Conservation (phyloP, 2,113 vertebrate species). For the Mesoclemmys tuberculata region DNA sequence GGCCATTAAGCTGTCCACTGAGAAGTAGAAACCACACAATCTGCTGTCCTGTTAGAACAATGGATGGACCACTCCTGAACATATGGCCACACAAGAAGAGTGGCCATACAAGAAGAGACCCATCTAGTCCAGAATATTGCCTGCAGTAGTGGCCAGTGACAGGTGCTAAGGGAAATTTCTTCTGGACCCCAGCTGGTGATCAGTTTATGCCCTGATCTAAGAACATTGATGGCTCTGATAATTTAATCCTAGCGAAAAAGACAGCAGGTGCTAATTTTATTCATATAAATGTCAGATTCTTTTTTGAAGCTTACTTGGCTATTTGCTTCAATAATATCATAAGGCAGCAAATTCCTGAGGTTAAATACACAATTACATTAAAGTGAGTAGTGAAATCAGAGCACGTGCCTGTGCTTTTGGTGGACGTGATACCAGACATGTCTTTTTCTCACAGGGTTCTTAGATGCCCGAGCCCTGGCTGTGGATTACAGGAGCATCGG, state of each 20-base stretch:
- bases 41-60: fast-evolving
- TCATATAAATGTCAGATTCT: background rate
- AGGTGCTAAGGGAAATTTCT: fast-evolving
- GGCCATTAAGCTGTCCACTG: fast-evolving
- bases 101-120: no score
- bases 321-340: constrained; percentile 29
- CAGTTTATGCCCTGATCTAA: background rate
- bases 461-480: constrained; percentile 89
- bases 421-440: fast-evolving
- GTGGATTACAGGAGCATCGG: constrained; percentile 96
- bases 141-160: fast-evolving
- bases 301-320: constrained; percentile 41
- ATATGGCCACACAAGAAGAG: background rate
- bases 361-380: constrained; percentile 8
- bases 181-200: background rate
- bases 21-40: fast-evolving
- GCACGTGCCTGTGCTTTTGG: background rate
- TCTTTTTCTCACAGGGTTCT: constrained; percentile 83
- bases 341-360: constrained; percentile 58
- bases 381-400: constrained; percentile 38
- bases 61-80: background rate
- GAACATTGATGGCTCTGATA: constrained; percentile 16
- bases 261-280: background rate
- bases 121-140: background rate
- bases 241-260: constrained; percentile 9